A percentile compares a stretch with the other conserved stretches of the same genome.
Evolutionary conservation across 2,113 vertebrate genomes (phyloP).

Genomic region (Holacanthus passer): DNA sequence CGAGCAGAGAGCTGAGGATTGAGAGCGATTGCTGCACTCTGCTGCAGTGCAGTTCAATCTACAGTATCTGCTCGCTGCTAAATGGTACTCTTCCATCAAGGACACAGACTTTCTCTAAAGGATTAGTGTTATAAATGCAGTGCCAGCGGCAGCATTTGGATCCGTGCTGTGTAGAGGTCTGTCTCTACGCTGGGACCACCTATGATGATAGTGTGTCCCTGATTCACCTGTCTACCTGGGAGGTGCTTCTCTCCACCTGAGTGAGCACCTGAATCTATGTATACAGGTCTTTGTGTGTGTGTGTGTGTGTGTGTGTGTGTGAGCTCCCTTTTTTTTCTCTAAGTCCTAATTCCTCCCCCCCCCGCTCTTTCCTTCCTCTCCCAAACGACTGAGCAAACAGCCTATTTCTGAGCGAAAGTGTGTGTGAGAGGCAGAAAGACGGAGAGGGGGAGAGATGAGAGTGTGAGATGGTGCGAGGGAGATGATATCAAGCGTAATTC

Average conservation of each 20-base stretch:
- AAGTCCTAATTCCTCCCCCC: slow-evolving; percentile 4
- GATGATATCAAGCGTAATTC: slow-evolving; percentile 54
- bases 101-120: slow-evolving; percentile 29
- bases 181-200: slow-evolving; percentile 45
- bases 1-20: slow-evolving; percentile 32
- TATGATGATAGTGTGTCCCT: slow-evolving; percentile 27
- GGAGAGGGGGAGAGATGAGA: slow-evolving; percentile 9
- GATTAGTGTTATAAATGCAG: slow-evolving; percentile 50
- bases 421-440: slow-evolving; percentile 5
- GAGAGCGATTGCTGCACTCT: slow-evolving; percentile 57
- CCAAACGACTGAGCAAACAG: background rate
- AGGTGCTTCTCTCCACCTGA: slow-evolving; percentile 36
- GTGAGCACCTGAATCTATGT: slow-evolving; percentile 45
- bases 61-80: slow-evolving; percentile 61
- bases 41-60: slow-evolving; percentile 67
- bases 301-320: background rate
- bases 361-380: background rate
- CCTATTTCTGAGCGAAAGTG: slow-evolving; percentile 33
- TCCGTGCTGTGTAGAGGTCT: slow-evolving; percentile 1
- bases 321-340: background rate
- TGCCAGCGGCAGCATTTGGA: slow-evolving; percentile 18
- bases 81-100: slow-evolving; percentile 65
- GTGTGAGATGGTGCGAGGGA: slow-evolving; percentile 25
- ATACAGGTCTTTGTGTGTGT: slow-evolving; percentile 46
- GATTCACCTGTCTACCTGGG: slow-evolving; percentile 52